phyloP scores from a whole-genome alignment of 2,888 invertebrate genomes.

The Limnephilus auricula region DNA sequence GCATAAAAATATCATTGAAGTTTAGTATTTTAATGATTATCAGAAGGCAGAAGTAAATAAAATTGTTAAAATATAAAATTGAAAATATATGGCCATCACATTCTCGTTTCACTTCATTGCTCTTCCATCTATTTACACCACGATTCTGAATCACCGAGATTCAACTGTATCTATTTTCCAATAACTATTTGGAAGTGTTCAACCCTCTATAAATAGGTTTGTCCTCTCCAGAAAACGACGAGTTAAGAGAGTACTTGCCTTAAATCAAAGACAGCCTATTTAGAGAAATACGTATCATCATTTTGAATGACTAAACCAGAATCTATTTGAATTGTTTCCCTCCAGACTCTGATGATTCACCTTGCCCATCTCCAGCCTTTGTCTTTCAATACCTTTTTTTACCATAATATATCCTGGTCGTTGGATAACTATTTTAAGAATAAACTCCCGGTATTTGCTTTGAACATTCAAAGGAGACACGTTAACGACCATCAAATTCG shows the following conservation, averaged over 20 bases:
- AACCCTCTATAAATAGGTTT: not conserved
- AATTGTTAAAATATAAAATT: too few species aligned
- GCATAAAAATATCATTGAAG: too few species aligned
- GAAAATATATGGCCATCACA: not conserved
- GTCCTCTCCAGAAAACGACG: not conserved
- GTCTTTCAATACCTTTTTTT: constrained; percentile 24
- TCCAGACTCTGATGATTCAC: constrained; percentile 28
- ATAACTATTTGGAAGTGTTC: not conserved
- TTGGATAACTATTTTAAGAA: constrained; percentile 6
- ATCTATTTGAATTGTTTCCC: constrained; percentile 36
- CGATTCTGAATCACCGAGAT: not conserved
- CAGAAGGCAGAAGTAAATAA: too few species aligned
- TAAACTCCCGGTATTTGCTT: not conserved
- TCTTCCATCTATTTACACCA: not conserved
- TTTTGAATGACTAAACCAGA: constrained; percentile 4
- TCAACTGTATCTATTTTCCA: not conserved
- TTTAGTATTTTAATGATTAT: too few species aligned
- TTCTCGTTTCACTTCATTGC: not conserved
- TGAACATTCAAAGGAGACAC: constrained; percentile 8
- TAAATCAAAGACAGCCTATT: not conserved
- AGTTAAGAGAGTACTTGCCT: not conserved
- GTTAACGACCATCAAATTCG: constrained; percentile 16
- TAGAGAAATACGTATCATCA: not conserved
- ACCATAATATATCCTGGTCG: not conserved
- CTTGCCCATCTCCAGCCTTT: not conserved